Base-by-base conservation (phyloP, 2,797 vertebrate species). In the Enteromius afrohamiltoni region DNA sequence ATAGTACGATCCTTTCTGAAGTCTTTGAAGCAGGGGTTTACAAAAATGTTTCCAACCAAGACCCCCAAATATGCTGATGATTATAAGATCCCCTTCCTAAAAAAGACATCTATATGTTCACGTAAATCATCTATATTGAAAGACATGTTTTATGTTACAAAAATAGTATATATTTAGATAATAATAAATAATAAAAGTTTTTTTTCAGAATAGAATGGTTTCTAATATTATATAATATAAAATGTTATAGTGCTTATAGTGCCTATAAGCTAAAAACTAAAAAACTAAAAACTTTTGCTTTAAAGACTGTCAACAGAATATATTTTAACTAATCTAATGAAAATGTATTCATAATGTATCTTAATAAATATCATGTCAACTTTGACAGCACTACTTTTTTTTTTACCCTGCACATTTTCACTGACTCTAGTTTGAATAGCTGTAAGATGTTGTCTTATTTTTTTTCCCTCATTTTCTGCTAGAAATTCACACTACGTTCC, bases 401-500 rank as follows among this genome's bases (percentile, higher is more conserved):
- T 5, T 0, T 37, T 2, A 0, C 2, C 2, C 23, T 6, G 23
- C 40, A 23, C n/a, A 42, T 69, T 45, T 70, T 45, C 69, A 49
- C 10, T 9, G 69, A 29, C 23, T 10, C 5, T 53, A 34, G 11
- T 37, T 23, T 34, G 0, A 53, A 34, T 51, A 53, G 2, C 29
- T 45, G 3, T 26, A 37, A 65, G 58, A 10, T 10, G 51, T 67
- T 37, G 49, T 31, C 49, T 53, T 45, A n/a, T 68, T 8, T 3
- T 40, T 37, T 51, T 14, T 17, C 26, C 73, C 29, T 76, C 2
- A 10, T 79, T 75, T 49, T 80, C 77, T 75, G 26, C 17, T 85
- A 98, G 96, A 89, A 73, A 86, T 96, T 69, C 94, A 94, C 65
- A 88, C 89, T 0, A 90, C 91, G 23, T 82, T 96, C 47, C 86